Conservation (phyloP, 2,113 vertebrate genomes). For the Himantopus leucocephalus region DNA sequence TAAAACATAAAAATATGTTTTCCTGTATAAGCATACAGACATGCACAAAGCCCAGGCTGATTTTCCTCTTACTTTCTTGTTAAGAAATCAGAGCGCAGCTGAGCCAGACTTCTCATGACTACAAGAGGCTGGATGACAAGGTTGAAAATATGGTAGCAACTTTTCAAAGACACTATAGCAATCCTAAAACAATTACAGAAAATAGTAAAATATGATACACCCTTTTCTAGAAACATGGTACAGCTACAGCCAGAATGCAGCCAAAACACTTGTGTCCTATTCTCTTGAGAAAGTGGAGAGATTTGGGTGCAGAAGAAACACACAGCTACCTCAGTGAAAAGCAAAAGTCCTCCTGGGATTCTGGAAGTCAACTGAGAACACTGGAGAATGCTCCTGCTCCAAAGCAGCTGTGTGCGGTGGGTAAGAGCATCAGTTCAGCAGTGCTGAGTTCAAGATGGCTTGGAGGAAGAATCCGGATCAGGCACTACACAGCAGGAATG, state of each 20-base stretch:
- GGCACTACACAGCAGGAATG: background rate
- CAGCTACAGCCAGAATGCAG: background rate
- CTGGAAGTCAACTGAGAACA: background rate
- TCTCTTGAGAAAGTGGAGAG: background rate
- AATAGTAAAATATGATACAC: fast-evolving
- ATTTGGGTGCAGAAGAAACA: background rate
- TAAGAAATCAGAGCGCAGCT: background rate
- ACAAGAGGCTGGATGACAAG: background rate
- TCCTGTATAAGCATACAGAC: background rate
- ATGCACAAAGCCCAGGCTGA: background rate
- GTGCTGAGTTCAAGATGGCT: background rate
- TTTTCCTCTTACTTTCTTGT: background rate
- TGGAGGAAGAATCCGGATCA: background rate
- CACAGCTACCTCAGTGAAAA: background rate
- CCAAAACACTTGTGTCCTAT: background rate
- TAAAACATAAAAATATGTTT: background rate
- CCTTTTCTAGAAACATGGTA: background rate
- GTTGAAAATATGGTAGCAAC: background rate
- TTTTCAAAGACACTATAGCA: background rate
- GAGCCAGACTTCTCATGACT: background rate
- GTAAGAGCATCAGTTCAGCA: background rate
- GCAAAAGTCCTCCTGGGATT: background rate
- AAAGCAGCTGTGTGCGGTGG: fast-evolving
- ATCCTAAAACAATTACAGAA: background rate
- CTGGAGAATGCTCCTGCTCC: background rate